Base-by-base conservation (phyloP, 2,888 invertebrate genomes). In the Mesorhabditis belari region DNA sequence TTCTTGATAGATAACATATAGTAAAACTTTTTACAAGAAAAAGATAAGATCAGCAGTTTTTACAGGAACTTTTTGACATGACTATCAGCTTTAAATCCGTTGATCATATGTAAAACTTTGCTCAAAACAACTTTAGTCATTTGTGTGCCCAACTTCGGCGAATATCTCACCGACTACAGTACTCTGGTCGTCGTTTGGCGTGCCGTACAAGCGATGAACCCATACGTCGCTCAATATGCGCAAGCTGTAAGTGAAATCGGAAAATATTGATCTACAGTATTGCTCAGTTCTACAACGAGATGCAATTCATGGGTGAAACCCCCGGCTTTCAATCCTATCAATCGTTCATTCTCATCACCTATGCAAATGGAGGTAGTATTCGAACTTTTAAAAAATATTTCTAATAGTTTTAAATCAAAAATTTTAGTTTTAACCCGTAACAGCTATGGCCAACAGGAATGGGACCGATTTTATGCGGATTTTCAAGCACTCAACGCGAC, bases 101-200 rank as follows among this genome's bases (percentile, higher is more conserved):
- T 24, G 19, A 26, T 29, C 21, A 19, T 5, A 49, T 54, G 23
- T n/a, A 3, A 19, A 3, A 4, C 28, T 67, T n/a, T n/a, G n/a
- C n/a, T n/a, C n/a, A n/a, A n/a, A n/a, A n/a, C n/a, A n/a, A n/a
- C n/a, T 67, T 49, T 52, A 72, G 73, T 74, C 17, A 66, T 61
- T n/a, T 74, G 73, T 55, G 66, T 64, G 52, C 58, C 67, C 17
- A 69, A 71, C 59, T 66, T 62, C 57, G 71, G 65, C 25, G 65
- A 63, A 23, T 67, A 53, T 51, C 64, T 73, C 17, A 65, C 69
- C 24, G 70, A 74, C 57, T 59, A 64, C 55, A 74, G 70, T 50
- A 68, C 74, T 0, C 60, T 74, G 54, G 61, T 70, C 29, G 68
- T 74, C 35, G 65, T 74, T 49, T 54, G 72, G 17, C 59, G 71